A percentile compares a stretch with the other conserved stretches of the same genome.
Evolutionary conservation across 2,888 invertebrate genomes (phyloP).

Genomic region (Leptinotarsa peninsularis): DNA sequence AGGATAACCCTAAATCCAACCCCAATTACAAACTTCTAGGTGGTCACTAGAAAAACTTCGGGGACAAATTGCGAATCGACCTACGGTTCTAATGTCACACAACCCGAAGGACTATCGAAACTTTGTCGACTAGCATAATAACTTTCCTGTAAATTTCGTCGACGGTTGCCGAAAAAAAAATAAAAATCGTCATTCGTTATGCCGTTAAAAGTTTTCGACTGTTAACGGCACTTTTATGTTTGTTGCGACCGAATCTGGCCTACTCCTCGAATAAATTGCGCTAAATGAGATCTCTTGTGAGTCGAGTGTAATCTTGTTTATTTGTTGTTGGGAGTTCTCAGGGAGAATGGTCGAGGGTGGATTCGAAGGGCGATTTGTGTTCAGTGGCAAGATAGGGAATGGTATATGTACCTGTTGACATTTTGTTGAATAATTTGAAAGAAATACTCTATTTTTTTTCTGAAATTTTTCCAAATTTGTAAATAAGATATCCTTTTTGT

Average conservation of each 20-base stretch:
- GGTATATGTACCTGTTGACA: too few species aligned
- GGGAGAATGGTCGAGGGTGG: background rate
- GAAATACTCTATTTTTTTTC: too few species aligned
- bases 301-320: slow-evolving; percentile 9
- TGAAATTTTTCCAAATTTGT: too few species aligned
- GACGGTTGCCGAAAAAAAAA: slow-evolving; percentile 13
- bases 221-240: slow-evolving; percentile 23
- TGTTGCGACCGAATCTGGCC: slow-evolving; percentile 22
- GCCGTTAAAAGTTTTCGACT: slow-evolving; percentile 23
- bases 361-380: background rate
- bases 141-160: slow-evolving; percentile 7
- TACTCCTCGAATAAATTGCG: slow-evolving; percentile 21
- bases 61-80: background rate
- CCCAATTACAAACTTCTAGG: background rate
- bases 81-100: background rate
- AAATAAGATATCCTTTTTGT: too few species aligned
- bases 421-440: too few species aligned
- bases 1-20: background rate
- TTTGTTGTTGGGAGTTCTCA: background rate
- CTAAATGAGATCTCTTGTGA: slow-evolving; percentile 13
- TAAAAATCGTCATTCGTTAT: slow-evolving; percentile 12
- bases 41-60: slow-evolving; percentile 17
- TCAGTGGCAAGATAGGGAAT: too few species aligned
- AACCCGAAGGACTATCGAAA: slow-evolving; percentile 9
- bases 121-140: slow-evolving; percentile 9